Conservation (phyloP, 1,140 invertebrate species). For the Leptestheria dahalacensis region DNA sequence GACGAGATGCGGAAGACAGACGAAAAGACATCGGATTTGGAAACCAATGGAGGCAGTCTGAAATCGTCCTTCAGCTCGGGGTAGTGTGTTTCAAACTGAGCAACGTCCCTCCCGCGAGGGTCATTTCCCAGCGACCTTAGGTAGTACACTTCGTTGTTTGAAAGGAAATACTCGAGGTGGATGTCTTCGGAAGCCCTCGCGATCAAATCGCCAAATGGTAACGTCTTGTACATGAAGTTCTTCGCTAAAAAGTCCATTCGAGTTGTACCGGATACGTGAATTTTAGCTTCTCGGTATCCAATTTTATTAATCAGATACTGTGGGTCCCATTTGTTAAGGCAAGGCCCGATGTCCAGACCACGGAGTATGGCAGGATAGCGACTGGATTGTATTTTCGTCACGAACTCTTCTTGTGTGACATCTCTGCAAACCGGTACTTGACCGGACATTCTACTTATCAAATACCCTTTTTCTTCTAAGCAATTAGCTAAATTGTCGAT, state of each 20-base stretch:
- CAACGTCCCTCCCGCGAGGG: conserved; percentile 36
- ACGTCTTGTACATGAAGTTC: conserved; percentile 40
- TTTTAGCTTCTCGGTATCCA: conserved; percentile 31
- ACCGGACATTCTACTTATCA: not conserved
- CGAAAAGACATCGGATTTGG: conserved; percentile 34
- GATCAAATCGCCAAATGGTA: conserved; percentile 34
- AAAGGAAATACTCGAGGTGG: conserved; percentile 28
- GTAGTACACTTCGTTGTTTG: conserved; percentile 36
- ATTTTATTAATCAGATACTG: conserved; percentile 32
- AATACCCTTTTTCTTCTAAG: too few species aligned
- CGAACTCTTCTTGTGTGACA: conserved; percentile 4
- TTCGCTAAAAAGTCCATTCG: conserved; percentile 40
- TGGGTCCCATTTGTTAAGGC: conserved; percentile 33
- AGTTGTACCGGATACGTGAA: conserved; percentile 33
- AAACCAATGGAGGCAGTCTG: conserved; percentile 32
- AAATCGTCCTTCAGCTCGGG: conserved; percentile 35
- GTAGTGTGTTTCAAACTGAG: conserved; percentile 34
- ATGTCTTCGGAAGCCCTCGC: conserved; percentile 26
- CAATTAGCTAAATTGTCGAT: too few species aligned
- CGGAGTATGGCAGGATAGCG: conserved; percentile 30
- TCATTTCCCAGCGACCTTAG: conserved; percentile 36
- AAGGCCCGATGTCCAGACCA: conserved; percentile 35
- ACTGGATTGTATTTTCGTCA: not conserved
- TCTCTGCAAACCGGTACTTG: not conserved
- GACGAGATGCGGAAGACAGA: conserved; percentile 41